phyloP scores from a whole-genome alignment of 2,888 invertebrate genomes.

The Pedicia rivosa region DNA sequence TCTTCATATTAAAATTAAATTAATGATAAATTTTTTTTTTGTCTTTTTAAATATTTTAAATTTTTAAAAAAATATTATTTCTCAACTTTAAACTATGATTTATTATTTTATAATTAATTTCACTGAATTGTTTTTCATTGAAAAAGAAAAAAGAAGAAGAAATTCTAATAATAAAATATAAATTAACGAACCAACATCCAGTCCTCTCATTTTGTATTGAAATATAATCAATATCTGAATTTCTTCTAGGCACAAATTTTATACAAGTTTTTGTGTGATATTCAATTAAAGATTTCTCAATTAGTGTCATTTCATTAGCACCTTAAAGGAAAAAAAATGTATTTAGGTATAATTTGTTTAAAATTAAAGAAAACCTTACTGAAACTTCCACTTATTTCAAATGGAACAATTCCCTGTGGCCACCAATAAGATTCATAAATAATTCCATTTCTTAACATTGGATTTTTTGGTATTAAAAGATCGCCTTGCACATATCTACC shows the following conservation, averaged over 20 bases:
- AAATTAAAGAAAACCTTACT: conserved; percentile 28
- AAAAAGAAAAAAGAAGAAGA: neutral
- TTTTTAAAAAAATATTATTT: too few species aligned
- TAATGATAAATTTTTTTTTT: too few species aligned
- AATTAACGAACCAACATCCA: conserved; percentile 44
- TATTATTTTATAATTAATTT: too few species aligned
- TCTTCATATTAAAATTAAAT: too few species aligned
- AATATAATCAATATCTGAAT: conserved; percentile 44
- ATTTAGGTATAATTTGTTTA: neutral
- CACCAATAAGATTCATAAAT: conserved; percentile 35
- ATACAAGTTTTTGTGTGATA: conserved; percentile 57
- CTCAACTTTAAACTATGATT: too few species aligned
- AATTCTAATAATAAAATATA: neutral
- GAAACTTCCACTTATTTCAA: conserved; percentile 43
- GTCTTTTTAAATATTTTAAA: too few species aligned
- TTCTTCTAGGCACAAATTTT: conserved; percentile 37
- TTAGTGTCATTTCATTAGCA: conserved; percentile 34
- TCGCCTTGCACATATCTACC: conserved; percentile 64
- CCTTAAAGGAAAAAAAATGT: conserved; percentile 4
- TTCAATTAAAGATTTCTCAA: conserved; percentile 47
- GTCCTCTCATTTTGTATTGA: conserved; percentile 42
- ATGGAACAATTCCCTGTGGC: conserved; percentile 50
- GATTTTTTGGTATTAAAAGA: conserved; percentile 39
- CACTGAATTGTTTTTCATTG: too few species aligned
- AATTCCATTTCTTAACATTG: conserved; percentile 37